These are phyloP conservation scores for Papilio elwesi DNA, from an alignment of 2,888 invertebrate species.

Conservation along the genomic window DNA sequence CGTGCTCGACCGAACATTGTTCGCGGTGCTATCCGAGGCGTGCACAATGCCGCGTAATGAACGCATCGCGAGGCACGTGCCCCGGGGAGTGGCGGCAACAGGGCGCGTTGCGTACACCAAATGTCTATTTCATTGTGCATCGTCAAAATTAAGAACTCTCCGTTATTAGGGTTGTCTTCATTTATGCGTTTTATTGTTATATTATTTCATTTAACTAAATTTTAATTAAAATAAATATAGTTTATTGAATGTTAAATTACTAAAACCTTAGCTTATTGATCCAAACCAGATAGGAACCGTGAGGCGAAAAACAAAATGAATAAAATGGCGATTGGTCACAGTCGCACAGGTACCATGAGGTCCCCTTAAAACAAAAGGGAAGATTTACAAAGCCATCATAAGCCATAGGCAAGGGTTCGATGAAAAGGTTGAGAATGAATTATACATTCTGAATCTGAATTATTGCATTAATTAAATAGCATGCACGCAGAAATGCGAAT, in stretches of 20 bases:
- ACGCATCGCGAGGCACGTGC: slow-evolving; percentile 60
- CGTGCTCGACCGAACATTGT: slow-evolving; percentile 13
- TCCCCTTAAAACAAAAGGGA: too few relatives aligned
- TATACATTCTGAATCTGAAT: too few relatives aligned
- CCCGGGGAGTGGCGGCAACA: slow-evolving; percentile 42
- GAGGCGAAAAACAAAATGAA: too few relatives aligned
- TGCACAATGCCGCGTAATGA: slow-evolving; percentile 68
- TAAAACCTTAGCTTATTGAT: too few relatives aligned
- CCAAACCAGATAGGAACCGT: too few relatives aligned
- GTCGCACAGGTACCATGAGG: too few relatives aligned
- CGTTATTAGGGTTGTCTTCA: slow-evolving; percentile 2
- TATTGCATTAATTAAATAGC: too few relatives aligned
- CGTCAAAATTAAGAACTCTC: slow-evolving; percentile 27
- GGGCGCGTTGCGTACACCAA: slow-evolving; percentile 39
- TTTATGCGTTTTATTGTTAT: slow-evolving; percentile 9
- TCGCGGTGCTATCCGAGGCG: slow-evolving; percentile 42
- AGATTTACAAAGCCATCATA: too few relatives aligned
- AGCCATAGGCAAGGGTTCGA: too few relatives aligned
- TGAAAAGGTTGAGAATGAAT: too few relatives aligned
- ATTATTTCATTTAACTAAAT: slow-evolving; percentile 2
- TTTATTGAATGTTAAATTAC: not conserved
- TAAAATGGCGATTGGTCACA: too few relatives aligned
- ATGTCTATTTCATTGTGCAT: slow-evolving; percentile 36
- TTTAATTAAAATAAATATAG: not conserved
- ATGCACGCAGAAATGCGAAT: too few relatives aligned